Conservation (phyloP, 2,797 vertebrate genomes). For the Fistularia commersonii region DNA sequence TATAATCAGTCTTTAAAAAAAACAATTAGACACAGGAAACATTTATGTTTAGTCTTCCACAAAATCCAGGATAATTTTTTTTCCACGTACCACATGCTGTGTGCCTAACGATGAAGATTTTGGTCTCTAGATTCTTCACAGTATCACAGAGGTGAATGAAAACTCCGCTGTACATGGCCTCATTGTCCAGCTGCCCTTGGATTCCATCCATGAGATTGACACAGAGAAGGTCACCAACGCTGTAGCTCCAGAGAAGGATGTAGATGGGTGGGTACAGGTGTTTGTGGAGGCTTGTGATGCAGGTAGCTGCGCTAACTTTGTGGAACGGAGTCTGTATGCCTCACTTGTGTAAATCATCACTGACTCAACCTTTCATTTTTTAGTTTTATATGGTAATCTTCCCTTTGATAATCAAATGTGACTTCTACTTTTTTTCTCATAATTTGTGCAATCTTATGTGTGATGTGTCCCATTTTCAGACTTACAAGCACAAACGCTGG, state of each 20-base stretch:
- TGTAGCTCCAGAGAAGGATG: conserved; percentile 90
- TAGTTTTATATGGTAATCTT: no score
- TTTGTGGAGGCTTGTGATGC: neutral
- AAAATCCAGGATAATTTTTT: no score
- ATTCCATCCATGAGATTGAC: conserved; percentile 85
- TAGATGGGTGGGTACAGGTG: conserved; percentile 84
- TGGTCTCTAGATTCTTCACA: conserved; percentile 80
- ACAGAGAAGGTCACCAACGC: conserved; percentile 89
- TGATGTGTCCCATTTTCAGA: conserved; percentile 56
- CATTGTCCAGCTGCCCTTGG: conserved; percentile 93
- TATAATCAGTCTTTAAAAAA: no score
- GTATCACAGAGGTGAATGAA: conserved; percentile 86
- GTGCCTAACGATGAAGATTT: neutral
- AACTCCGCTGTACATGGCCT: conserved; percentile 89
- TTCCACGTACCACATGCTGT: no score
- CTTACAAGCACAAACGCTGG: conserved; percentile 93
- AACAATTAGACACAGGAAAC: no score
- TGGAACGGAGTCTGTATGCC: no score
- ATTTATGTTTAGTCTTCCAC: no score
- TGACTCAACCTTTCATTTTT: no score
- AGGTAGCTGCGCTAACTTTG: neutral
- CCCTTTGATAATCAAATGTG: no score
- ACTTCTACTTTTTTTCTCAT: no score
- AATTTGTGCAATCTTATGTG: neutral
- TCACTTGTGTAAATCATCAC: no score